Conservation (phyloP, 2,797 vertebrate species). For the Sebastes elongatus region DNA sequence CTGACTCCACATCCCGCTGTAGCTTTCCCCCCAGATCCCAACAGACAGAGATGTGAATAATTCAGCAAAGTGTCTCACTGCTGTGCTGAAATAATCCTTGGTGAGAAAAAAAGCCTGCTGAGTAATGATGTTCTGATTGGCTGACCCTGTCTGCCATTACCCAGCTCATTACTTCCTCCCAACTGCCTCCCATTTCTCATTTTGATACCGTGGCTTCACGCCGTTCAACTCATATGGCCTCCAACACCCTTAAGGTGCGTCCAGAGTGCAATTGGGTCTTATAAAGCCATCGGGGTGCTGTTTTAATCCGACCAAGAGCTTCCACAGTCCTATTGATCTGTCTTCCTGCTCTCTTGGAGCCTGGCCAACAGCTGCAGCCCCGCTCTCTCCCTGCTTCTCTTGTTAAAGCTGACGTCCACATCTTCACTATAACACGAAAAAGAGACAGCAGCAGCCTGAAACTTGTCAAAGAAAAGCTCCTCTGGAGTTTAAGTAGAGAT, state of each 20-base stretch:
- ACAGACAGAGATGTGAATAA: conserved; percentile 63
- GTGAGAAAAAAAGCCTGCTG: conserved; percentile 56
- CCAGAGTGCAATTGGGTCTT: conserved; percentile 71
- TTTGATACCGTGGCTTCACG: conserved; percentile 60
- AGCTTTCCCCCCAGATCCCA: conserved; percentile 38
- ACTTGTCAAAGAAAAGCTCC: conserved; percentile 29
- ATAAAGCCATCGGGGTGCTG: conserved; percentile 76
- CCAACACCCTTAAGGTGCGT: conserved; percentile 61
- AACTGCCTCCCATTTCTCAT: conserved; percentile 69
- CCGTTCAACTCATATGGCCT: conserved; percentile 52
- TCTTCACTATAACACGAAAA: conserved; percentile 47
- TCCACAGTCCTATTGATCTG: conserved; percentile 72
- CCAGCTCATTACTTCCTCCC: conserved; percentile 70
- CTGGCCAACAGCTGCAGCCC: conserved; percentile 42
- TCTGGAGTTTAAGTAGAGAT: conserved; percentile 13
- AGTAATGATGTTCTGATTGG: conserved; percentile 78
- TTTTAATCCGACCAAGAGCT: conserved; percentile 81
- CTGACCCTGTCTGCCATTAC: conserved; percentile 72
- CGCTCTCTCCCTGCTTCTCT: conserved; percentile 27
- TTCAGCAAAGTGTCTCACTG: conserved; percentile 62
- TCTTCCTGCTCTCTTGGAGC: conserved; percentile 54
- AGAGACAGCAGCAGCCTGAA: conserved; percentile 11
- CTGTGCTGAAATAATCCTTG: conserved; percentile 65
- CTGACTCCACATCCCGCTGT: conserved; percentile 24
- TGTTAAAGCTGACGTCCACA: conserved; percentile 65